A percentile compares a stretch with the other conserved stretches of the same genome.
These are phyloP conservation scores for Piprites chloris DNA, from an alignment of 2,113 vertebrate species.

Conservation along the genomic window DNA sequence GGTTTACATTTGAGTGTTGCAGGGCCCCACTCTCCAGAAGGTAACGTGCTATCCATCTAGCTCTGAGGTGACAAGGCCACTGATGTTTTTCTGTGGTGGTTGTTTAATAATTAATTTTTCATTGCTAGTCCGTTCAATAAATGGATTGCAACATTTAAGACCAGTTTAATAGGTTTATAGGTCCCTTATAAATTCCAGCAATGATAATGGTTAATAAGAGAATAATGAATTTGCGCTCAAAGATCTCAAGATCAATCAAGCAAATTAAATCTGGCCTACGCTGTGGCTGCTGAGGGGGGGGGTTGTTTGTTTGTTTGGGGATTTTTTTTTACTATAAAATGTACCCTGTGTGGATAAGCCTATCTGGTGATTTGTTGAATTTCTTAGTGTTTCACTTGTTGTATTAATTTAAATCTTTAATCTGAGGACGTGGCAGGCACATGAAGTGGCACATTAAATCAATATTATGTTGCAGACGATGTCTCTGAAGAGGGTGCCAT, in stretches of 20 bases:
- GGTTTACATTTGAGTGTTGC: slow-evolving; percentile 69
- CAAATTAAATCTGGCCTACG: slow-evolving; percentile 34
- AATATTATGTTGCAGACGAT: slow-evolving; percentile 30
- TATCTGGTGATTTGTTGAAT: slow-evolving; percentile 27
- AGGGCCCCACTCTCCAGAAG: slow-evolving; percentile 33
- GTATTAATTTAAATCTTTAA: slow-evolving; percentile 71
- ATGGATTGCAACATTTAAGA: slow-evolving; percentile 76
- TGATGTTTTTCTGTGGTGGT: slow-evolving; percentile 72
- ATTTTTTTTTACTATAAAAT: not conserved
- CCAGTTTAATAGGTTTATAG: slow-evolving; percentile 68
- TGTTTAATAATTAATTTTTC: slow-evolving; percentile 82
- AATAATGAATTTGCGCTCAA: slow-evolving; percentile 68
- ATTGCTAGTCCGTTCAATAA: slow-evolving; percentile 74
- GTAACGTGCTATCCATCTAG: slow-evolving; percentile 73
- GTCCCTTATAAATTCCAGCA: slow-evolving; percentile 63
- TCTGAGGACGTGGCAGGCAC: slow-evolving; percentile 32
- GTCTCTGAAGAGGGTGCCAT: slow-evolving; percentile 28
- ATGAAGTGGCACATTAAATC: slow-evolving; percentile 42
- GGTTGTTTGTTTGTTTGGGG: not conserved
- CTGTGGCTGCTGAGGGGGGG: not conserved
- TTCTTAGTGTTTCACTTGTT: slow-evolving; percentile 46
- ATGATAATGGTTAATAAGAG: slow-evolving; percentile 67
- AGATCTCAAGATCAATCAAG: slow-evolving; percentile 59
- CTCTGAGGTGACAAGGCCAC: slow-evolving; percentile 67
- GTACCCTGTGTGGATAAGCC: not conserved